Percentiles rank a stretch among this genome's conserved stretches.
These are phyloP conservation scores for Chlorodrepanis virens DNA, from an alignment of 2,113 vertebrate species.

Conservation along the genomic window DNA sequence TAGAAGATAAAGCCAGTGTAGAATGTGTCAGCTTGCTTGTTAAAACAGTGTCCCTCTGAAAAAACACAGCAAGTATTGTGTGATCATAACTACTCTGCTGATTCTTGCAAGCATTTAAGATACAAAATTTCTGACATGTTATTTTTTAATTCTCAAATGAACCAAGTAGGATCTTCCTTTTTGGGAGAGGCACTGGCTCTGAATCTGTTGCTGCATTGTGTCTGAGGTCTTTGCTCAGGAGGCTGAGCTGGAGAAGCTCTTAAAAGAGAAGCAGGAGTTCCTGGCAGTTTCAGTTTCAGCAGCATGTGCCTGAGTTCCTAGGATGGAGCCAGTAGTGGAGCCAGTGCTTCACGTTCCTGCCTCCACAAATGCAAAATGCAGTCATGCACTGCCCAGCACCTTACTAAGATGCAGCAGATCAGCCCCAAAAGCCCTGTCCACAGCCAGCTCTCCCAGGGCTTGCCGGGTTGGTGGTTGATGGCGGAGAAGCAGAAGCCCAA, in stretches of 20 bases:
- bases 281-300: not conserved
- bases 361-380: not conserved
- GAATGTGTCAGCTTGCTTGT: not conserved
- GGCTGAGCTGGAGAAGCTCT: not conserved
- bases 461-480: not conserved
- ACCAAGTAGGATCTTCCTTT: not conserved
- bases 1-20: not conserved
- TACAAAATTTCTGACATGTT: not conserved
- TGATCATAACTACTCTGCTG: not conserved
- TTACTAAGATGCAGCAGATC: not conserved
- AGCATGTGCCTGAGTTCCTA: not conserved
- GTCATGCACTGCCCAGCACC: not conserved
- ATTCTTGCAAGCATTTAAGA: not conserved
- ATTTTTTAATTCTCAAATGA: not conserved
- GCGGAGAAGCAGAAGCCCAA: not conserved
- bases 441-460: not conserved
- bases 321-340: not conserved
- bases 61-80: not conserved
- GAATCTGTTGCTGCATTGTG: rapidly evolving
- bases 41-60: not conserved
- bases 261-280: not conserved
- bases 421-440: not conserved
- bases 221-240: not conserved
- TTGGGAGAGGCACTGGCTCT: not conserved
- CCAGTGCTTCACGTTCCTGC: not conserved